Base-by-base conservation (phyloP, 2,797 vertebrate species). In the Gallinago nigripennis region DNA sequence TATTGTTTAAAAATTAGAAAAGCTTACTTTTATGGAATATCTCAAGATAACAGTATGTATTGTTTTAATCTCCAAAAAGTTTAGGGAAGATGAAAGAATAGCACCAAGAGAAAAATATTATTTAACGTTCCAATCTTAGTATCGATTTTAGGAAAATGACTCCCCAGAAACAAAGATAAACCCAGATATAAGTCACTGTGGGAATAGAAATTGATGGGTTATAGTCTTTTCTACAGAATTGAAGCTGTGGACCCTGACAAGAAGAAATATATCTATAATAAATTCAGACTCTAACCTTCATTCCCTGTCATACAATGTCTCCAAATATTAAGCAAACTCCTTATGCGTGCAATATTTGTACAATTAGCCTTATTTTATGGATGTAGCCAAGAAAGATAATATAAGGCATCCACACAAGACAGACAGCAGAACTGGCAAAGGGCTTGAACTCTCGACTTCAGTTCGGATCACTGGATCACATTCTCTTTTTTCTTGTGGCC, bases 241-340 rank as follows among this genome's bases (percentile, higher is more conserved):
- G 46, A 92, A 86, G 24, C 28, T 72, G 18, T 60, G 58, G 73
- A 69, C 16, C 9, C 20, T 86, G 53, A 58, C 80, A 78, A 35
- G 68, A 91, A 91, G 65, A 96, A 91, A 88, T 87, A 73, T 77
- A 25, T 64, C 68, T 66, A 17, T 45, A 92, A 86, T 88, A 94
- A 83, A 75, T 91, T 71, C 8, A 4, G 35, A 88, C 58, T 53
- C 31, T 66, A 16, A 54, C 8, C 11, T 88, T 93, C n/a, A 43
- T 65, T 81, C 28, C 6, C 7, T 69, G 35, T 64, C 41, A 45
- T 51, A 35, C 7, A 23, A 2, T 41, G 16, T 78, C 54, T 39
- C 24, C 8, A 88, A 88, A 70, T 64, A 70, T 3, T 8, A 78
- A 85, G 20, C 8, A 77, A 88, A 68, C 0, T 1, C 12, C 15